A percentile compares a stretch with the other conserved stretches of the same genome.
Evolutionary conservation across 37 sponge, comb jelly and placozoan species (phyloP).

Genomic region (Bolinopsis microptera): DNA sequence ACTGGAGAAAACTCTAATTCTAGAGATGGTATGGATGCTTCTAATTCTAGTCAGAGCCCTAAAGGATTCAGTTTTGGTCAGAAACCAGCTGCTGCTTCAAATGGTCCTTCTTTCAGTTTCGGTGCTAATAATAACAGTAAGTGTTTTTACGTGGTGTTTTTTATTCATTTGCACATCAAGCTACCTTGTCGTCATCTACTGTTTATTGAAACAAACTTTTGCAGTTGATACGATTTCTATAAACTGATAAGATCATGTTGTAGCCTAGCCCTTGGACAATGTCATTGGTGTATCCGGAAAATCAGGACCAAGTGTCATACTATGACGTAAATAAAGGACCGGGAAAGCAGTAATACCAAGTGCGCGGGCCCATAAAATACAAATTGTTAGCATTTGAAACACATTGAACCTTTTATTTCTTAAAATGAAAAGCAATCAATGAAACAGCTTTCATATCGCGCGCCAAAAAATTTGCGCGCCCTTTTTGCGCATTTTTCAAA

Average conservation of each 20-base stretch:
- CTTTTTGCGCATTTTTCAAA: background rate
- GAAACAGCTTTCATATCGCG: background rate
- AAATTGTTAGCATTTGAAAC: constrained; percentile 17
- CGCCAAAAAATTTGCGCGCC: constrained; percentile 29
- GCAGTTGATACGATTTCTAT: too few species aligned
- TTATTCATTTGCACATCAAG: too few species aligned
- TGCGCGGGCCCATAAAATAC: constrained; percentile 2
- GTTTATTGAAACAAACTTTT: too few species aligned
- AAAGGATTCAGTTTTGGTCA: constrained; percentile 3
- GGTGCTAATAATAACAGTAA: constrained; percentile 33
- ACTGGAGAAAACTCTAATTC: background rate
- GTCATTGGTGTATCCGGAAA: too few species aligned
- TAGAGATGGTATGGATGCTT: constrained; percentile 41
- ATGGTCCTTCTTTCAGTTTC: constrained; percentile 37
- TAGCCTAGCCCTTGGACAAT: too few species aligned
- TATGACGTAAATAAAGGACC: background rate
- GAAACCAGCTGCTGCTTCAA: constrained; percentile 21
- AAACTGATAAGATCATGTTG: too few species aligned
- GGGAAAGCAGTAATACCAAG: background rate
- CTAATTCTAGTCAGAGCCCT: constrained; percentile 57
- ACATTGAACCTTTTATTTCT: background rate
- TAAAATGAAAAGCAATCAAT: constrained; percentile 20
- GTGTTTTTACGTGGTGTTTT: background rate
- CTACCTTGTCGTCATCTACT: too few species aligned
- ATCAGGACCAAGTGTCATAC: too few species aligned